These are phyloP conservation scores for Orthonychiurus folsomi DNA, from an alignment of 2,888 invertebrate species.

Conservation along the genomic window DNA sequence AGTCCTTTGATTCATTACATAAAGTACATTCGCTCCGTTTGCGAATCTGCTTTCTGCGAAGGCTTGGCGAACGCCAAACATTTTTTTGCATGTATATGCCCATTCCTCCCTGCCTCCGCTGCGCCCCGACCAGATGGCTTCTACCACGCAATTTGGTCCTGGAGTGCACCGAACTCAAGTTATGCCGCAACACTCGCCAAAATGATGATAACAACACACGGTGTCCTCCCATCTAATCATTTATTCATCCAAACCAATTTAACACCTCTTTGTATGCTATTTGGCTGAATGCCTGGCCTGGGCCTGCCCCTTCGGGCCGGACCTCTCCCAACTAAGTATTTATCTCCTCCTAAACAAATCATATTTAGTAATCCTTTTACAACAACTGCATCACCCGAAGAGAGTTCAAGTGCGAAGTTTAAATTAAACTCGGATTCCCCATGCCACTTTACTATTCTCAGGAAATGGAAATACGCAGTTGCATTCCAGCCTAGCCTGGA, in stretches of 20 bases:
- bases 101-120: neutral
- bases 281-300: too few relatives aligned
- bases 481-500: too few relatives aligned
- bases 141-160: conserved; percentile 25
- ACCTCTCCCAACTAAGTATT: too few relatives aligned
- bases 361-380: too few relatives aligned
- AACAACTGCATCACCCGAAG: too few relatives aligned
- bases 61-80: neutral
- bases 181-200: conserved; percentile 7
- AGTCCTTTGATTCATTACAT: conserved; percentile 40
- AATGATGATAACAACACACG: conserved; percentile 23
- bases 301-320: too few relatives aligned
- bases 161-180: conserved; percentile 34
- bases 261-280: too few relatives aligned
- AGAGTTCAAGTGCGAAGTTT: too few relatives aligned
- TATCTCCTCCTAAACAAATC: too few relatives aligned
- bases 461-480: too few relatives aligned
- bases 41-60: neutral
- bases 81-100: neutral
- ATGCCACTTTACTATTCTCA: too few relatives aligned
- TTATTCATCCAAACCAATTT: neutral
- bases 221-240: neutral
- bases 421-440: too few relatives aligned
- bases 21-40: conserved; percentile 19
- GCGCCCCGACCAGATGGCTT: conserved; percentile 11